These are phyloP conservation scores for Athalia cordata DNA, from an alignment of 2,888 invertebrate species.

Conservation along the genomic window DNA sequence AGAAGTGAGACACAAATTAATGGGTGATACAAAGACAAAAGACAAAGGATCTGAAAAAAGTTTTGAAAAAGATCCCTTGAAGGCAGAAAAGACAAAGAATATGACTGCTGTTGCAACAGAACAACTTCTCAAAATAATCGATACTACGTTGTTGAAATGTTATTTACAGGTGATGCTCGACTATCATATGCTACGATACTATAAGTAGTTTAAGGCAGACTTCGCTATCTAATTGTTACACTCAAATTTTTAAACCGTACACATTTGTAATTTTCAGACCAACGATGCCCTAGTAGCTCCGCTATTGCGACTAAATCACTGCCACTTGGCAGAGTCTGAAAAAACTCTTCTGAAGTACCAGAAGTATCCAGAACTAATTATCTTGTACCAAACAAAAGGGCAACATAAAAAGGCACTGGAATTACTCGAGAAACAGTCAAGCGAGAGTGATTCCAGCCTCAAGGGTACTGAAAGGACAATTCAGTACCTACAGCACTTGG, in stretches of 20 bases:
- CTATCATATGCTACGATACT: too few species aligned
- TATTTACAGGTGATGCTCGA: conserved; percentile 87
- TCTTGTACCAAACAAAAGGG: conserved; percentile 95
- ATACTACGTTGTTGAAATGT: conserved; percentile 97
- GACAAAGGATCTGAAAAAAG: conserved; percentile 58
- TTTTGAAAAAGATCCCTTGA: conserved; percentile 58
- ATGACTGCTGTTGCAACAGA: conserved; percentile 75
- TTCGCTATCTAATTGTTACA: too few species aligned
- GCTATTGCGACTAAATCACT: conserved; percentile 91
- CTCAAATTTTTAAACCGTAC: too few species aligned
- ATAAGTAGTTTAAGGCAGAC: too few species aligned
- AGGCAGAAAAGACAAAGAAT: conserved; percentile 69
- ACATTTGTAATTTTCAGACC: conserved; percentile 78
- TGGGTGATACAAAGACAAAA: conserved; percentile 70
- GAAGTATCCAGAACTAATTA: conserved; percentile 94
- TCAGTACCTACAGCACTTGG: conserved; percentile 93
- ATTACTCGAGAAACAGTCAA: conserved; percentile 86
- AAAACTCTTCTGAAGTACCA: conserved; percentile 89
- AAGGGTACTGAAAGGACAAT: conserved; percentile 90
- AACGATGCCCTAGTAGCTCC: conserved; percentile 97
- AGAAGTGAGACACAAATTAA: conserved; percentile 80
- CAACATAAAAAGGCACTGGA: conserved; percentile 94
- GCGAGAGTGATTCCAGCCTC: conserved; percentile 84
- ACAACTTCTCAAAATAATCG: conserved; percentile 91
- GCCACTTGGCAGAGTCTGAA: conserved; percentile 95